phyloP scores from a whole-genome alignment of 2,113 vertebrate genomes.

The Natator depressus region DNA sequence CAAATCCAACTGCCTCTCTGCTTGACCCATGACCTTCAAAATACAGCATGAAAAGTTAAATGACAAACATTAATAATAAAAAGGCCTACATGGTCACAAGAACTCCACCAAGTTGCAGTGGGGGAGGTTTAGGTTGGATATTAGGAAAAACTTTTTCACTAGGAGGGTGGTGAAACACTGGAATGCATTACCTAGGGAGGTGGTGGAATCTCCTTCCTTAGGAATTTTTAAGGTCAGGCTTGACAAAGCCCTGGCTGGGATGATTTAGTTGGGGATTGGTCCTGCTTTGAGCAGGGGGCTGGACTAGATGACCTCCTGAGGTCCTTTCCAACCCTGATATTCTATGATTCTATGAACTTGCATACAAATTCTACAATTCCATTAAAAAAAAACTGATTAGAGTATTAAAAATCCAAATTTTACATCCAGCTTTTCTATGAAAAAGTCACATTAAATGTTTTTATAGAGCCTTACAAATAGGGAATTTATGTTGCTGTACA shows the following conservation, averaged over 20 bases:
- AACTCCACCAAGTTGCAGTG: background rate
- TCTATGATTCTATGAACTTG: background rate
- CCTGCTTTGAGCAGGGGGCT: no score
- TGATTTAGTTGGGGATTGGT: no score
- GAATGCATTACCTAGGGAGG: no score
- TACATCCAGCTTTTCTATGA: background rate
- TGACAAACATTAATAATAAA: background rate
- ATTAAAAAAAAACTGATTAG: background rate
- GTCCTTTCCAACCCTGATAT: no score
- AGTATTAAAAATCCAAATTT: fast-evolving
- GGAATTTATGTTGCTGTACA: background rate
- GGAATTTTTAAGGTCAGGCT: no score
- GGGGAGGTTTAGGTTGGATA: no score
- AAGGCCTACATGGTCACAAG: background rate
- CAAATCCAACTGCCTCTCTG: background rate
- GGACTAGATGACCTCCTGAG: no score
- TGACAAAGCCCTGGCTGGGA: no score
- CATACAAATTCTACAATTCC: background rate
- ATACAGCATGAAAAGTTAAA: background rate
- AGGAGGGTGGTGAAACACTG: no score
- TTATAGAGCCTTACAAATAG: background rate
- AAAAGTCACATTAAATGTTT: background rate
- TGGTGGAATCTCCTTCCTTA: no score
- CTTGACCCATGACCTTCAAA: background rate
- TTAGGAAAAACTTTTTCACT: no score